These are phyloP conservation scores for Lycia hirtaria DNA, from an alignment of 2,888 invertebrate species.

Conservation along the genomic window DNA sequence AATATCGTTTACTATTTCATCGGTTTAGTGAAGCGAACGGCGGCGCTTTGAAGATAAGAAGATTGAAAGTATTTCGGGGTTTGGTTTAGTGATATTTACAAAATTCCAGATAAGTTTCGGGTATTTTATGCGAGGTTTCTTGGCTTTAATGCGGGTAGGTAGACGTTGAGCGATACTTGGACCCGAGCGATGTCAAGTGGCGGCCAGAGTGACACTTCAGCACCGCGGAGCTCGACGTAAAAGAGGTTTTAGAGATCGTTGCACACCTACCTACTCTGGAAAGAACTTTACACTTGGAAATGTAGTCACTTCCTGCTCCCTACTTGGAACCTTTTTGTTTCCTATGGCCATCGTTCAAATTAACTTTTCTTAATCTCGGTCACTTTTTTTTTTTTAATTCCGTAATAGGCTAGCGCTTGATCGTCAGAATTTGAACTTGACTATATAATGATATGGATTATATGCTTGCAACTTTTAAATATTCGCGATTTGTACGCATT, in stretches of 20 bases:
- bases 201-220: constrained; percentile 32
- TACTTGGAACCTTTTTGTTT: not conserved
- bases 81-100: constrained; percentile 27
- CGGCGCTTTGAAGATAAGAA: constrained; percentile 27
- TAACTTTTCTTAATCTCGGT: no score
- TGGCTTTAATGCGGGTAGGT: constrained; percentile 19
- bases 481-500: no score
- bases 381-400: no score
- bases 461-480: no score
- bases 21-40: constrained; percentile 21
- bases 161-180: constrained; percentile 25
- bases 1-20: constrained; percentile 27
- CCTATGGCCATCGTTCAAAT: no score
- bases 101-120: constrained; percentile 33
- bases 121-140: constrained; percentile 31
- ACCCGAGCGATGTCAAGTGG: constrained; percentile 17
- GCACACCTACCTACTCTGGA: constrained; percentile 17
- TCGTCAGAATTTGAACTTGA: no score
- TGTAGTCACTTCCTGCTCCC: not conserved
- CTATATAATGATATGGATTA: no score
- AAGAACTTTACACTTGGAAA: constrained; percentile 3
- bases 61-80: constrained; percentile 30
- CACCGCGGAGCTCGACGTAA: constrained; percentile 3
- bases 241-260: constrained; percentile 18
- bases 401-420: no score